Evolutionary conservation across 92 coral and sea anemone genomes (phyloP).

Genomic region (Muricea muricata): DNA sequence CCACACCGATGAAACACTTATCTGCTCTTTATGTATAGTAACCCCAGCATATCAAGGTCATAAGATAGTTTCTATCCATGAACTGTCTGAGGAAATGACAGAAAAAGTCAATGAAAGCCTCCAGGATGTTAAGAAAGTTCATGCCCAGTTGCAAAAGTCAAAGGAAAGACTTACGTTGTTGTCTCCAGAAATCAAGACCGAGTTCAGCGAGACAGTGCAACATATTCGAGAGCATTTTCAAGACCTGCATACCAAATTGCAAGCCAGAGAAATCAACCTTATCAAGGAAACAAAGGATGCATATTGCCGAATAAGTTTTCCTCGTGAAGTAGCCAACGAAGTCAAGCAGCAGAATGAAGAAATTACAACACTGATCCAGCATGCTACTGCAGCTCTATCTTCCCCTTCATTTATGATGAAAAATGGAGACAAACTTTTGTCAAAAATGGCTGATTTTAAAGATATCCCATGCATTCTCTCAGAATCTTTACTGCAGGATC

Average conservation of each 20-base stretch:
- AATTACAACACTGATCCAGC: slow-evolving; percentile 26
- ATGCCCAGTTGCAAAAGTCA: slow-evolving; percentile 75
- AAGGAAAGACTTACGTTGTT: not conserved
- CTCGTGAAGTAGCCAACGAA: slow-evolving; percentile 57
- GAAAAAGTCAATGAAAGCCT: slow-evolving; percentile 68
- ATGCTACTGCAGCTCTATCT: not conserved
- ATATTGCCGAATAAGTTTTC: slow-evolving; percentile 54
- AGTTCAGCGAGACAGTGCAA: slow-evolving; percentile 71
- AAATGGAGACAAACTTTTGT: not conserved
- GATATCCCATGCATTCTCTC: slow-evolving; percentile 72
- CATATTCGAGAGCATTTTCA: slow-evolving; percentile 89
- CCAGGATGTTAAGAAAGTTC: slow-evolving; percentile 64
- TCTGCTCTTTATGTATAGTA: slow-evolving; percentile 94
- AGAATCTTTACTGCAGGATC: slow-evolving; percentile 16
- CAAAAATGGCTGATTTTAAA: slow-evolving; percentile 64
- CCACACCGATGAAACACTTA: slow-evolving; percentile 74
- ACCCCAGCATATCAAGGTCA: slow-evolving; percentile 76
- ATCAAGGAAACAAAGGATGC: slow-evolving; percentile 70
- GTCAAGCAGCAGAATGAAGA: slow-evolving; percentile 57
- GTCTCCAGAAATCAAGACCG: slow-evolving; percentile 69
- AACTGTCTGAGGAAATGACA: slow-evolving; percentile 69
- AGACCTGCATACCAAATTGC: slow-evolving; percentile 75
- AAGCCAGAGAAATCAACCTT: slow-evolving; percentile 77
- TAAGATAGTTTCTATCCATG: slow-evolving; percentile 72
- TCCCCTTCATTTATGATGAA: not conserved